Base-by-base conservation (phyloP, 1,140 invertebrate genomes). In the Heliconius nattereri region DNA sequence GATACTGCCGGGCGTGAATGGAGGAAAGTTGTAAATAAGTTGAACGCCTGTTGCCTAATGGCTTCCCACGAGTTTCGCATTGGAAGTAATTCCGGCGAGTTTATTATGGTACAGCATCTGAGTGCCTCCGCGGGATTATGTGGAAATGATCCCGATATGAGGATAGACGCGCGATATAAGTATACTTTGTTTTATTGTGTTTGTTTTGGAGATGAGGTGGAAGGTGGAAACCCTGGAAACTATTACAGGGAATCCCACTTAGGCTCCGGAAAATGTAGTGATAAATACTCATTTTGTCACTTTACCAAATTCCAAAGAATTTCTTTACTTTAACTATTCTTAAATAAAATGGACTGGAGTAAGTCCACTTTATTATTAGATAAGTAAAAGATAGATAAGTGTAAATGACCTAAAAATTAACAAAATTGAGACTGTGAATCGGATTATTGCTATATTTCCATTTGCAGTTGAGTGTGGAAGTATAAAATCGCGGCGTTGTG, bases 1-100 rank as follows among this genome's bases (percentile, higher is more conserved):
- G 78, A 75, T 72, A 79, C 72, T 71, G 75, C 52, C 19, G 29
- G 40, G 49, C 29, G 52, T 40, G 60, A 75, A 83, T 85, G 78
- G 75, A 76, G 71, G 70, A 83, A 85, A 84, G 82, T 83, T 86
- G 85, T 90, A 89, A 89, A 89, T 89, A 89, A 86, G 82, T 84
- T 82, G 81, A 83, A 85, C 84, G 85, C 85, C 86, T 85, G 86
- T 85, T 86, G 88, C 79, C 79, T 91, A 91, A 89, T 89, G 88
- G 85, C 71, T 85, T 80, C 79, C 49, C 74, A 52, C 78, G 60
- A 77, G 77, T 75, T 79, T 86, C 84, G 82, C 81, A 85, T 84
- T 82, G 79, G 76, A 75, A 84, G 84, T 85, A 83, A 86, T 84
- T 82, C 80, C 81, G 73, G 71, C 70, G 85, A 87, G 85, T 90